Percentiles rank a stretch among this genome's conserved stretches.
phyloP scores from a whole-genome alignment of 64 coral and sea anemone genomes.

The Pachyseris speciosa region DNA sequence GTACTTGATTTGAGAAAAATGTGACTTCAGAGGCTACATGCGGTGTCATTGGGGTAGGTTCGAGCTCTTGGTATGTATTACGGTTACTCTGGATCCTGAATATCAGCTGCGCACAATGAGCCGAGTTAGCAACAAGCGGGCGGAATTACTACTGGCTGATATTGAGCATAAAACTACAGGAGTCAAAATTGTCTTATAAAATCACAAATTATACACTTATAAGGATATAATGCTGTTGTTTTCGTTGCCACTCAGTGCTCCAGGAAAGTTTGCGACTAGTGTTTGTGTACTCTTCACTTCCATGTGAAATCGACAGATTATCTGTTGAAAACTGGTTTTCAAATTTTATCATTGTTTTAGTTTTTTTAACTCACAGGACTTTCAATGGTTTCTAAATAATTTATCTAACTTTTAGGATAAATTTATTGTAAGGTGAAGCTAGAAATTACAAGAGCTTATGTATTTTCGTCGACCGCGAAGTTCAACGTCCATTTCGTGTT shows the following conservation, averaged over 20 bases:
- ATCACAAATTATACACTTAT: neutral
- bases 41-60: too few relatives aligned
- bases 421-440: neutral
- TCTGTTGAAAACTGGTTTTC: neutral
- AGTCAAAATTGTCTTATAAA: neutral
- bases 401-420: neutral
- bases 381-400: neutral
- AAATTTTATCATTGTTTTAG: neutral
- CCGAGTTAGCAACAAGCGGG: neutral
- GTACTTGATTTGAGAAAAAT: too few relatives aligned
- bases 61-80: neutral
- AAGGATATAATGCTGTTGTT: neutral
- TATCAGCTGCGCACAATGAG: neutral
- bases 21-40: too few relatives aligned
- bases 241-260: neutral
- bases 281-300: neutral
- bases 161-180: neutral
- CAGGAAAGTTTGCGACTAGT: neutral
- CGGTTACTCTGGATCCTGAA: neutral
- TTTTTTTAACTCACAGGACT: neutral
- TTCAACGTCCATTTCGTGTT: neutral
- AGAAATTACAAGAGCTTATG: neutral
- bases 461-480: neutral
- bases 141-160: neutral
- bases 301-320: neutral